Evolutionary conservation across 1,140 invertebrate genomes (phyloP).

Genomic region (Drosophila nigrodunni): DNA sequence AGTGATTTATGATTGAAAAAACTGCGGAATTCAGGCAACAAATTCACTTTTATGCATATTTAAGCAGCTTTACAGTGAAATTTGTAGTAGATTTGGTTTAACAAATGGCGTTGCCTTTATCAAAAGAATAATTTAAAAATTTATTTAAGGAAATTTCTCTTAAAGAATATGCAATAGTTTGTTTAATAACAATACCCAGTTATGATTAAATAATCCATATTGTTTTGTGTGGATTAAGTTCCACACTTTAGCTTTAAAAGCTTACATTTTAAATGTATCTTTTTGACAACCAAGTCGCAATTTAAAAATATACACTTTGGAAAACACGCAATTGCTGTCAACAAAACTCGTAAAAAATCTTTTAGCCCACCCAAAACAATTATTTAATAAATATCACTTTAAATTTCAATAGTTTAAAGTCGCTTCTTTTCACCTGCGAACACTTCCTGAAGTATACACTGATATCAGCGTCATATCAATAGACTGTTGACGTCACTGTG

Average conservation of each 20-base stretch:
- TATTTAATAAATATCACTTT: neutral
- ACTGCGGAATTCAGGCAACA: conserved; percentile 11
- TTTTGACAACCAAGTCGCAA: too few relatives aligned
- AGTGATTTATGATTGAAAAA: conserved; percentile 40
- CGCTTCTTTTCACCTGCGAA: conserved; percentile 7
- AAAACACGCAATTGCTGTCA: neutral
- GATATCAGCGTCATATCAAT: conserved; percentile 33
- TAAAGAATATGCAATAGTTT: too few relatives aligned
- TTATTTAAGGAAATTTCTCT: too few relatives aligned
- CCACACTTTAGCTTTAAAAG: too few relatives aligned
- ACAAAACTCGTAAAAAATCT: neutral
- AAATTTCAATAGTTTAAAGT: neutral
- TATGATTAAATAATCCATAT: too few relatives aligned
- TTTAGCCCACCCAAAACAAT: neutral
- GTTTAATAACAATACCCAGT: too few relatives aligned
- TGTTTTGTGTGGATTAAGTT: too few relatives aligned
- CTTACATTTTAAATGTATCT: too few relatives aligned
- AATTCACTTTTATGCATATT: neutral
- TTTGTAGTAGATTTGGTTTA: neutral
- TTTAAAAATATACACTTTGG: neutral
- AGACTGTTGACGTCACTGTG: conserved; percentile 52
- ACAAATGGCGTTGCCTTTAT: neutral
- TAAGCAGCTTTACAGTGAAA: neutral
- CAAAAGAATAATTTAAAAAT: neutral
- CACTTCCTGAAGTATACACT: conserved; percentile 8